A percentile compares a stretch with the other conserved stretches of the same genome.
phyloP scores from a whole-genome alignment of 2,888 invertebrate species.

The Rhorus exstirpatorius region DNA sequence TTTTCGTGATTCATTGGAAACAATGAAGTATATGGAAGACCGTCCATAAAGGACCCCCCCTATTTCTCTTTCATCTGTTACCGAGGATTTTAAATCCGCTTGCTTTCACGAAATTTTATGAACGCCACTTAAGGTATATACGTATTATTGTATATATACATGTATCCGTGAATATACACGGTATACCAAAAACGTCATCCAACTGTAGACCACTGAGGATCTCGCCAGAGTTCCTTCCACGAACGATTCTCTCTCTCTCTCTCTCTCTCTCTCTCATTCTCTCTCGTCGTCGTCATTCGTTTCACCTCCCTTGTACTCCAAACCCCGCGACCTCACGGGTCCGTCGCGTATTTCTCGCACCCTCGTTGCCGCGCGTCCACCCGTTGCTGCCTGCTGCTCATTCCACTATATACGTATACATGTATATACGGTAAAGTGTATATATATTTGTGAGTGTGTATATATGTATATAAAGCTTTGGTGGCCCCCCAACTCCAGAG shows the following conservation, averaged over 20 bases:
- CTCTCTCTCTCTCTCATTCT: slow-evolving; percentile 75
- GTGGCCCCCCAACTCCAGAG: slow-evolving; percentile 68
- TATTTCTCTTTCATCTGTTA: slow-evolving; percentile 5
- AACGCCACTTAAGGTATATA: neutral
- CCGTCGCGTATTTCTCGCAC: slow-evolving; percentile 65
- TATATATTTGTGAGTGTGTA: neutral
- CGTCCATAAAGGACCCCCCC: neutral
- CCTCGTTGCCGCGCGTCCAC: slow-evolving; percentile 66
- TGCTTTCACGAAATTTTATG: slow-evolving; percentile 43
- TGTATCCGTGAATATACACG: neutral
- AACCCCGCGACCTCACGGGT: slow-evolving; percentile 31
- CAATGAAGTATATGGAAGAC: slow-evolving; percentile 1
- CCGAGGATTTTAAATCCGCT: slow-evolving; percentile 29
- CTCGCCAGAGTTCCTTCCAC: slow-evolving; percentile 73
- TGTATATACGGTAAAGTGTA: neutral
- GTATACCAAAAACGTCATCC: slow-evolving; percentile 58
- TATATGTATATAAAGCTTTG: slow-evolving; percentile 34
- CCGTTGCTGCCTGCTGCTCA: slow-evolving; percentile 60
- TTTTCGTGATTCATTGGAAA: slow-evolving; percentile 11
- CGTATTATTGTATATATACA: neutral
- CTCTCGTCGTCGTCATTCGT: slow-evolving; percentile 72
- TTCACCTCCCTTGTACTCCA: slow-evolving; percentile 58
- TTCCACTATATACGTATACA: slow-evolving; percentile 20
- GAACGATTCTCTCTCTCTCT: slow-evolving; percentile 67
- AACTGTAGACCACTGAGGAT: slow-evolving; percentile 72